These are phyloP conservation scores for Myrmecophaga tridactyla DNA, from an alignment of 2,113 vertebrate genomes.

Conservation along the genomic window DNA sequence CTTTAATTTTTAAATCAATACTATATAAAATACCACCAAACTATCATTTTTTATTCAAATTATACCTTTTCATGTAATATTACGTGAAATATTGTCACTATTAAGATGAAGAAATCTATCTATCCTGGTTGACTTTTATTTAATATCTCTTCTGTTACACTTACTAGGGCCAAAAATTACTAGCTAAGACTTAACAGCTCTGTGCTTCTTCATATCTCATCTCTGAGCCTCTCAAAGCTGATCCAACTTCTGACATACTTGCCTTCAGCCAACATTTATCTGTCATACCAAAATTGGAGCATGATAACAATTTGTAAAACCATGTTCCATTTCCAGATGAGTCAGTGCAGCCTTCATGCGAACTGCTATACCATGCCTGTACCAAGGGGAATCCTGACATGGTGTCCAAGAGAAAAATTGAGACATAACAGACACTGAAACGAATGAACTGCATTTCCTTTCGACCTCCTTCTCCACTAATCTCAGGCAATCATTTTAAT, in stretches of 20 bases:
- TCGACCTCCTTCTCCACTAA: neutral
- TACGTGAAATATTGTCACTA: neutral
- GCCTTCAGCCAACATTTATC: neutral
- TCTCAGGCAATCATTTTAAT: conserved; percentile 31
- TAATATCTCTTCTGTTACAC: neutral
- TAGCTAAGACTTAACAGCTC: neutral
- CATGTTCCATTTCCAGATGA: neutral
- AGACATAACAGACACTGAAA: neutral
- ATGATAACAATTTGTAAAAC: neutral
- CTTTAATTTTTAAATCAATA: conserved; percentile 17
- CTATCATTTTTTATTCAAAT: neutral
- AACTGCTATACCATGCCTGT: neutral
- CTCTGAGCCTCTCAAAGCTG: neutral
- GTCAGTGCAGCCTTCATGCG: neutral
- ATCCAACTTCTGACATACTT: neutral
- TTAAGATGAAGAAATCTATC: neutral
- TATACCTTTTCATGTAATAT: neutral
- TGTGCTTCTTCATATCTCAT: neutral
- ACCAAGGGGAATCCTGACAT: neutral
- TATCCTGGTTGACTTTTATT: neutral
- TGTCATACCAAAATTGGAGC: neutral
- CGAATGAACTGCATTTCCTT: neutral
- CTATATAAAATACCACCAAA: neutral
- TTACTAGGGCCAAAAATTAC: neutral
- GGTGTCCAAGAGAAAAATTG: neutral